Evolutionary conservation across 2,888 invertebrate species (phyloP), one percentile per base, ranked within the genome.

Genomic region (Drymonia ruficornis): DNA sequence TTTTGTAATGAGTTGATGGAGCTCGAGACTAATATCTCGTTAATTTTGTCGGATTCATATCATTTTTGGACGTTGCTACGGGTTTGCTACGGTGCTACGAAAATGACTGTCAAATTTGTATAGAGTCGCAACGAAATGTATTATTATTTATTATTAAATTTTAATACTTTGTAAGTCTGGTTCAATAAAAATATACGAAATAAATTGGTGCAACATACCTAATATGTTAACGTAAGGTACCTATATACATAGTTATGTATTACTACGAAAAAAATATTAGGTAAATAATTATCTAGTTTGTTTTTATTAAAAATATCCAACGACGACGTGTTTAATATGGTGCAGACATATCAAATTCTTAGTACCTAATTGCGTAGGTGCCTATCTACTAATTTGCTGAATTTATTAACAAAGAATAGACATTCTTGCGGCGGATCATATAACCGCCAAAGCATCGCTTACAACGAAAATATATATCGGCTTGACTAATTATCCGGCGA

Each of bases 41-140:
- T 13, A n/a, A n/a, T n/a, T n/a, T 13, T n/a, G 3, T n/a, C 36
- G 36, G 36, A 36, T 5, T 4, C n/a, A n/a, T n/a, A 36, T 11
- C 5, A 5, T 36, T n/a, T 16, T 16, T 16, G 8, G 16, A 16
- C 44, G 31, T 12, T 59, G 72, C 77, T 78, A 78, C 76, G 74
- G 64, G 54, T 56, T 40, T 61, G 83, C 87, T 87, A 88, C 89
- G 87, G 63, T 65, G 80, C 86, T 84, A 84, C 86, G 83, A 76
- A 59, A 56, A 51, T 70, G 71, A 76, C 76, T 42, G n/a, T n/a
- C 36, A 36, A 13, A n/a, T 5, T 36, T n/a, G 3, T n/a, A 36
- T 52, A 9, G 31, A 23, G 6, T 23, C 23, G 23, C 23, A 6
- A 23, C 7, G 23, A 23, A 23, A 23, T 23, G 23, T 23, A 1